Conservation (phyloP, 2,113 vertebrate species). For the Cervus canadensis region DNA sequence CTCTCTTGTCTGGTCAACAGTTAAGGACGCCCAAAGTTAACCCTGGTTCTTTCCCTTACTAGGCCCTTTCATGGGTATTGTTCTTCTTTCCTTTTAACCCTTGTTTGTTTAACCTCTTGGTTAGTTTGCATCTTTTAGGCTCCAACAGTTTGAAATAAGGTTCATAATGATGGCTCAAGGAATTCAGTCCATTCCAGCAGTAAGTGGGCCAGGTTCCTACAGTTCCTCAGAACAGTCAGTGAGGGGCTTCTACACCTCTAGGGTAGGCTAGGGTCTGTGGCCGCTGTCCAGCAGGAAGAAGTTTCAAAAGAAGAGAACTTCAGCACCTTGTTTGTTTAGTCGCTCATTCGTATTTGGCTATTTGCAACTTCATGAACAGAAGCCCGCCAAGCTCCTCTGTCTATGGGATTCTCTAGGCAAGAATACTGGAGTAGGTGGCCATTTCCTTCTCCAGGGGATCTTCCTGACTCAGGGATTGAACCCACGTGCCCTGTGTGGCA, state of each 20-base stretch:
- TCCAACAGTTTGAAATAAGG: background rate
- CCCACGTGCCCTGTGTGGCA: background rate
- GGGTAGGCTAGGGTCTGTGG: background rate
- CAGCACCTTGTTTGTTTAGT: background rate
- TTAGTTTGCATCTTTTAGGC: background rate
- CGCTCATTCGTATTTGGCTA: background rate
- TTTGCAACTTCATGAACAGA: background rate
- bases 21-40: background rate
- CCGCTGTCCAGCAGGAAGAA: background rate
- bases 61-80: background rate
- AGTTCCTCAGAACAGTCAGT: background rate
- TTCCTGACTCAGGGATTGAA: background rate
- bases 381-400: background rate
- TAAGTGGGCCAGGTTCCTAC: background rate
- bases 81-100: background rate
- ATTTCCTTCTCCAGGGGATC: background rate
- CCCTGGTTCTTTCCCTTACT: background rate
- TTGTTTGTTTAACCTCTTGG: background rate
- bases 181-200: background rate
- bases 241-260: background rate
- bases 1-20: background rate
- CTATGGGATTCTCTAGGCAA: background rate
- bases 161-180: background rate
- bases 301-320: background rate
- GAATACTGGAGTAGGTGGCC: background rate